Conservation (phyloP, 2,113 vertebrate genomes). For the Noctilio leporinus region DNA sequence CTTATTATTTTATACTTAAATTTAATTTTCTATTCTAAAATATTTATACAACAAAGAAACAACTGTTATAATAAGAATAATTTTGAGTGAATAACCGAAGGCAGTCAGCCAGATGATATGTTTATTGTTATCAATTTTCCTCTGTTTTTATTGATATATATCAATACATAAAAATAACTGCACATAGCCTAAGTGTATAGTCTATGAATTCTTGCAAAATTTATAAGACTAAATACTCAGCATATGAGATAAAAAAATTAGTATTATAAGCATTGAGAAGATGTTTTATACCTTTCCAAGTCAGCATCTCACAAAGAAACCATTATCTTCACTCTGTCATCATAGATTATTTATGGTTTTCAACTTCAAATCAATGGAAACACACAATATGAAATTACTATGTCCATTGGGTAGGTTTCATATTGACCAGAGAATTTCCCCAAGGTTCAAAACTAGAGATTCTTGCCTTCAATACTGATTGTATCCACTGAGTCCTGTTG, state of each 20-base stretch:
- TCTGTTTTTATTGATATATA: background rate
- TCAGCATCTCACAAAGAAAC: background rate
- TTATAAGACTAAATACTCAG: background rate
- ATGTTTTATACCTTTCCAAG: background rate
- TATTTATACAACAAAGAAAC: background rate
- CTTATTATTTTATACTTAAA: background rate
- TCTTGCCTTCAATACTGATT: background rate
- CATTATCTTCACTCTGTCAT: background rate
- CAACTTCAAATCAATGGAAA: background rate
- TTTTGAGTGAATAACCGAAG: background rate
- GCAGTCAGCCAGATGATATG: background rate
- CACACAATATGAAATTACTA: background rate
- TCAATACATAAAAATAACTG: background rate
- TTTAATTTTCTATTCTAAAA: background rate
- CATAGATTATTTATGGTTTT: background rate
- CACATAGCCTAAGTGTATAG: background rate
- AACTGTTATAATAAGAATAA: background rate
- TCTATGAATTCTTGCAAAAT: background rate
- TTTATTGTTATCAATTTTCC: background rate
- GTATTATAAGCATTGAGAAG: background rate
- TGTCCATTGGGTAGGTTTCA: background rate
- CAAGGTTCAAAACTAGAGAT: background rate
- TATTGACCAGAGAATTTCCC: background rate
- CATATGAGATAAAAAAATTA: background rate
- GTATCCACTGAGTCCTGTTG: background rate